phyloP scores from a whole-genome alignment of 2,888 invertebrate species.

The Morpho deidamia region DNA sequence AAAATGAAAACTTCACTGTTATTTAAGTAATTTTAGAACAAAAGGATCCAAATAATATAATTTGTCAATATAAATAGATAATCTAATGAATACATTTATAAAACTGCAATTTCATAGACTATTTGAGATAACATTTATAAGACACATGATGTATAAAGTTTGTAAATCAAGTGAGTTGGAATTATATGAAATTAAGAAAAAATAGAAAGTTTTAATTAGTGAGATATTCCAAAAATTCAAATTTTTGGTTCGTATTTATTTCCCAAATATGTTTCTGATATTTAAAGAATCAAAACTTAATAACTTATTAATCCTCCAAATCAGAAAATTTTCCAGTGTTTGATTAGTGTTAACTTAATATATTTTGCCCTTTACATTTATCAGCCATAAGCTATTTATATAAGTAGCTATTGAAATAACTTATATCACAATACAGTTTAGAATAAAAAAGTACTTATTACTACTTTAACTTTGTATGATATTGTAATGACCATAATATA shows the following conservation, averaged over 20 bases:
- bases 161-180: constrained; percentile 28
- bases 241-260: constrained; percentile 35
- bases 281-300: too few species aligned
- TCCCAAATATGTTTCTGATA: not conserved
- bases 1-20: not conserved
- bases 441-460: too few species aligned
- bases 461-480: too few species aligned
- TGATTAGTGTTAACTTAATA: too few species aligned
- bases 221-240: constrained; percentile 32
- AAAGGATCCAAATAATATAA: not conserved
- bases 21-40: not conserved
- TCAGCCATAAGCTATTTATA: too few species aligned
- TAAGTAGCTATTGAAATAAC: too few species aligned
- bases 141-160: constrained; percentile 7
- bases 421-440: too few species aligned
- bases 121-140: constrained; percentile 20
- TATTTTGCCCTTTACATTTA: too few species aligned
- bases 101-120: constrained; percentile 11
- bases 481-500: too few species aligned
- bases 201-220: constrained; percentile 35
- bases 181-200: constrained; percentile 22
- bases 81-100: constrained; percentile 9
- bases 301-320: too few species aligned
- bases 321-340: too few species aligned
- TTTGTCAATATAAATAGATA: not conserved